Evolutionary conservation across 2,797 vertebrate species (phyloP), one percentile per base, ranked within the genome.

Genomic region (Chrysocyon brachyurus): DNA sequence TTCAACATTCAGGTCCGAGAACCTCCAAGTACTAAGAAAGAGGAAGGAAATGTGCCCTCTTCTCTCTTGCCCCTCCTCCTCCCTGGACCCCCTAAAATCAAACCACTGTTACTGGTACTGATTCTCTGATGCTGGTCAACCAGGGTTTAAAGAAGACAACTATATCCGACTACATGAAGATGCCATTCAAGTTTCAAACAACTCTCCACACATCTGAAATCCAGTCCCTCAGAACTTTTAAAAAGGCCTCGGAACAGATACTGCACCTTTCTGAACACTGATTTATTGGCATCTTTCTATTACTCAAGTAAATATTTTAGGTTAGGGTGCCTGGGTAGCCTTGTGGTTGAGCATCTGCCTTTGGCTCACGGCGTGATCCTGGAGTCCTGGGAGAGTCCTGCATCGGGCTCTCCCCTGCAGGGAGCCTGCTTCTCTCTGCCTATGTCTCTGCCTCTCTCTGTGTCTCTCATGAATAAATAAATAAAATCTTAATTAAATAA

Each of bases 1-100:
- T 97, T 97, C 97, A 75, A 98, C 97, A 97, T 17, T 46, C 2
- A 88, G 85, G 16, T 92, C 31, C 4, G 9, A 88, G 5, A 68
- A 36, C 75, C 91, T 95, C 57, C 68, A 15, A 19, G 46, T n/a
- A 73, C 87, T 36, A 75, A 95, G 46, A 97, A 97, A 98, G 96
- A 96, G 97, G 98, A 98, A 98, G 97, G 97, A 97, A 97, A 89
- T 2, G 82, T 14, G 26, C 77, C 70, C 54, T 46, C 75, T 77
- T 40, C 90, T 66, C 87, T 40, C 33, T 57, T 17, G 57, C 22
- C 86, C 61, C 36, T 57, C 36, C 75, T 40, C 24, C 24, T 63
- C 68, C 79, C 66, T 17, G 49, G 33, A 33, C 16, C 12, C 93
- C 46, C 49, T 21, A 9, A 75, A 89, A 92, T 83, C 85, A 89